Base-by-base conservation (phyloP, 2,113 vertebrate species). In the Reinhardtius hippoglossoides region DNA sequence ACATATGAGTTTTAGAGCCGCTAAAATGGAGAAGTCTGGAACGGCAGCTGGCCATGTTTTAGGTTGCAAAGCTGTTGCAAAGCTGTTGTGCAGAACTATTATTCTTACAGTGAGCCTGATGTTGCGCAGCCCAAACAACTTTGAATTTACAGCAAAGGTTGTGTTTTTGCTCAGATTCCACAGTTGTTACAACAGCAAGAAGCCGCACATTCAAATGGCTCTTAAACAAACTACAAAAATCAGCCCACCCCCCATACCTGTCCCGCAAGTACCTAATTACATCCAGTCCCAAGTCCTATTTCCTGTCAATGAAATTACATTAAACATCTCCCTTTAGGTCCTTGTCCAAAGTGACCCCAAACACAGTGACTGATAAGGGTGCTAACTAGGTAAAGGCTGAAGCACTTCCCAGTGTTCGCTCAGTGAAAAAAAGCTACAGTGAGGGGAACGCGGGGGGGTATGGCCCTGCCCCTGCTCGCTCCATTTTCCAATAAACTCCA, bases 401-500 rank as follows among this genome's bases (percentile, higher is more conserved):
- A 83, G 84, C 91, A 89, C 91, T 94, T 92, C 78, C 91, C 87
- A 74, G 70, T 80, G 87, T 87, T 74, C 74, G 65, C 71, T 57
- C 76, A 85, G 71, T 78, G 85, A 85, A 87, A 84, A 86, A 82
- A 15, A 75, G 76, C 75, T 60, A 54, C 56, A 75, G 79, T 54
- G 86, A 65, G 59, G 84, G 76, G 74, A 82, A 78, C 60, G 71
- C 13, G 20, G 7, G 48, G 48, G 88, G 74, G 74, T 21, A 64
- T 66, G 31, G 27, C 78, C 72, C 84, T 74, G 83, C 77, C 84
- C 84, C 82, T 67, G 65, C 83, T 85, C 67, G 76, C 89, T 93
- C 92, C 93, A 95, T 95, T 95, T 95, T 92, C 94, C 93, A 95
- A 95, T 95, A 95, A 94, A 95, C 82, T 92, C 89, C 71, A 84